Evolutionary conservation across 2,888 invertebrate species (phyloP).

Genomic region (Clitarchus hookeri): DNA sequence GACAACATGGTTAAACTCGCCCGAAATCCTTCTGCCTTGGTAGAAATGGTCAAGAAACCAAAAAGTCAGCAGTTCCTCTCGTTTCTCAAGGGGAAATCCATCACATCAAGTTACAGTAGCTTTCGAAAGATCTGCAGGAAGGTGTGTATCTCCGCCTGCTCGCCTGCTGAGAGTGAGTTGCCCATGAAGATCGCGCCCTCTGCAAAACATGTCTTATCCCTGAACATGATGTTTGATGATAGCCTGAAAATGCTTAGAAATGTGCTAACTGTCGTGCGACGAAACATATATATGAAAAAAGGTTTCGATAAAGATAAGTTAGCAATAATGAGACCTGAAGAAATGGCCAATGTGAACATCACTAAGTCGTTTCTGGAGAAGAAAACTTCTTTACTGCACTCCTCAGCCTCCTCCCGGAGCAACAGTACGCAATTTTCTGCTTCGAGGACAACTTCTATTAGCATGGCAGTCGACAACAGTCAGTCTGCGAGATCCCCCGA

Average conservation of each 20-base stretch:
- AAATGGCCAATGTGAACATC: not conserved
- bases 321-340: not conserved
- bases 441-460: not conserved
- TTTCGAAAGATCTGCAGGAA: not conserved
- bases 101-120: constrained; percentile 11
- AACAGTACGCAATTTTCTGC: no score
- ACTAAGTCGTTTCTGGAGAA: not conserved
- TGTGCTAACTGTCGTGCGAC: not conserved
- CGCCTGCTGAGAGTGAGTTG: not conserved
- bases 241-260: constrained; percentile 4
- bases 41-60: not conserved
- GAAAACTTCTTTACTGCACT: not conserved
- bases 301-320: not conserved
- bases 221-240: not conserved
- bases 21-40: not conserved
- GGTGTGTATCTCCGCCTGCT: not conserved
- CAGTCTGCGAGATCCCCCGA: not conserved
- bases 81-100: not conserved
- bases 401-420: not conserved
- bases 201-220: not conserved
- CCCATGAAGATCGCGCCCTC: not conserved
- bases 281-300: not conserved
- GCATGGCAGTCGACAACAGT: not conserved
- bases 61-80: not conserved
- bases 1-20: not conserved